Evolutionary conservation across 1,140 invertebrate genomes (phyloP), one percentile per base, ranked within the genome.

Genomic region (Ericerus pela): DNA sequence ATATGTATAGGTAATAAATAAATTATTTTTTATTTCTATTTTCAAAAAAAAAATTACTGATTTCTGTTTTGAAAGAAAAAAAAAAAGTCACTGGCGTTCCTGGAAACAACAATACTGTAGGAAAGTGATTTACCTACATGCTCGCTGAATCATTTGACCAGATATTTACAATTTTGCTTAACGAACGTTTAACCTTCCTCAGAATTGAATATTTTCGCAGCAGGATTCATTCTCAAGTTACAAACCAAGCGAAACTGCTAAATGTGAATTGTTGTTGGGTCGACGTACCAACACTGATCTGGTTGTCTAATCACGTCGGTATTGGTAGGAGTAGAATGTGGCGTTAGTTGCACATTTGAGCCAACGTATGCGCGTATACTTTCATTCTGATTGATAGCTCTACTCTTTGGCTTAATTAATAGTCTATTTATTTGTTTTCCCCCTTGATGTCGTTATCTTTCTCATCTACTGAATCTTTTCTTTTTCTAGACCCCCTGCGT

Each of bases 201-300:
- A n/a, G 41, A 24, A 47, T 47, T 47, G 41, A 47, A 24, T 47
- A 47, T 24, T 47, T 47, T 47, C 41, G 20, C 41, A 47, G 41
- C 41, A 47, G 41, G 41, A 47, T 47, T 47, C 41, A 47, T 47
- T 47, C 41, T 47, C 41, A 47, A 47, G 41, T 47, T 47, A 47
- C 41, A 47, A 47, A 47, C 41, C 26, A 47, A 47, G 41, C 41
- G 41, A 24, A 47, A 24, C 41, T 47, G 41, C 26, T 47, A 47
- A 47, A 47, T 47, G 41, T 47, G 41, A 47, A 47, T 47, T 24
- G 41, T 47, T 47, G 26, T n/a, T n/a, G 26, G 41, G 41, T 47
- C 41, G 41, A 47, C 41, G 41, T 47, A 18, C 41, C 41, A n/a
- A 18, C 26, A 24, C 41, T 24, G 41, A 47, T 47, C 41, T 47